These are phyloP conservation scores for Leptopilina syphax DNA, from an alignment of 2,888 invertebrate species.

Conservation along the genomic window DNA sequence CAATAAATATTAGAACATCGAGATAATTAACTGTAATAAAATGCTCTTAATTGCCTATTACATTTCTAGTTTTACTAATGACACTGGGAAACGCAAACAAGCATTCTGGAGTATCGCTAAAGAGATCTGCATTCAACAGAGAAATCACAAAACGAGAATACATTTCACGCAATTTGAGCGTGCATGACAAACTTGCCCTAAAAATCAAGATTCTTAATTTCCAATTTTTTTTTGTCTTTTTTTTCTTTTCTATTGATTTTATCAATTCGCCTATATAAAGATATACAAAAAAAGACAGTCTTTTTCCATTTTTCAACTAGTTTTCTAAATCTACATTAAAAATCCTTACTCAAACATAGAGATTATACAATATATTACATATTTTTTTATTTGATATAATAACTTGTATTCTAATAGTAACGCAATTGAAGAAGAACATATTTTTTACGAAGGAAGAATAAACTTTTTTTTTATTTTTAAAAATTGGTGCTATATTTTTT, in stretches of 20 bases:
- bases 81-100: constrained; percentile 34
- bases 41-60: constrained; percentile 36
- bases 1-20: constrained; percentile 35
- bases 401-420: no score
- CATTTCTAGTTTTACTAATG: constrained; percentile 25
- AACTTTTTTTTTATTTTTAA: no score
- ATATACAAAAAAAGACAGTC: no score
- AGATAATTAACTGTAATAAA: constrained; percentile 36
- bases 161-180: constrained; percentile 19
- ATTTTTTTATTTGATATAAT: no score
- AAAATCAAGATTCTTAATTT: constrained; percentile 21
- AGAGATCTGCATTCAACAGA: constrained; percentile 28
- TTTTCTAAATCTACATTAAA: no score
- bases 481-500: no score
- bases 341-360: no score
- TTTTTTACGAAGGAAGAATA: no score
- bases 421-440: no score
- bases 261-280: background rate
- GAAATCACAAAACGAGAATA: constrained; percentile 26
- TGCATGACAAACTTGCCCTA: background rate
- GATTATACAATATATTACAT: no score
- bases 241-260: background rate
- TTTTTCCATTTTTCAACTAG: no score
- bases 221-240: background rate
- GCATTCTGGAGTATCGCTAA: constrained; percentile 33